Base-by-base conservation (phyloP, 2,113 vertebrate species). In the Lonchura striata region DNA sequence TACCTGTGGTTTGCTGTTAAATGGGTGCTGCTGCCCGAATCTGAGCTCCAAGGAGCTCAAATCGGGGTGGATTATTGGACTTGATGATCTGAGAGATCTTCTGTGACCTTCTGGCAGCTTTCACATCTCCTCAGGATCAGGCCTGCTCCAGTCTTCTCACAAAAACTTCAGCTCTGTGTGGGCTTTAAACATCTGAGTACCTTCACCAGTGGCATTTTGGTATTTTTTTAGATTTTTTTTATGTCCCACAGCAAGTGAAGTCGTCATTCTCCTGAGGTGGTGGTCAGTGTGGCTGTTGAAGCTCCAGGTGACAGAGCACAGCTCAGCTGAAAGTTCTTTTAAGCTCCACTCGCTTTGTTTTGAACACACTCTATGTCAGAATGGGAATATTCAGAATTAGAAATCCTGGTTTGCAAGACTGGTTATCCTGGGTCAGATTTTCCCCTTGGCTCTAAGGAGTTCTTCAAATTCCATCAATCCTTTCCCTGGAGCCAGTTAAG, bases 401-500 rank as follows among this genome's bases (percentile, higher is more conserved):
- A 86, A 91, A 70, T 90, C 71, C 94, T 71, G 76, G 49, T 59
- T 81, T 88, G 72, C 86, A 78, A 80, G 41, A 63, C 63, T 83
- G 90, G 85, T 92, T 41, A 68, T 88, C 86, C 91, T 46, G 83
- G 85, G 72, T 79, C 91, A 59, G 5, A 39, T 95, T 84, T 92
- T 92, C 83, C 90, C 86, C 78, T 84, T 78, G 90, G 52, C 78
- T 92, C 30, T 61, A 20, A 86, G 64, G 57, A 83, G 44, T 49
- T 81, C 80, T 81, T 93, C 54, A 92, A 96, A 85, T 53, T 70
- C 93, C 6, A 41, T 8, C 4, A 7, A 0, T 33, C 54, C 28
- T 60, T 37, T 4, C 9, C 3, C 13, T 56, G 15, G 63, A 60
- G 30, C 44, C 6, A 8, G 33, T 39, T 81, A 8, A 64, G 77